phyloP scores from a whole-genome alignment of 2,113 vertebrate species.

The Eudorcas thomsonii region DNA sequence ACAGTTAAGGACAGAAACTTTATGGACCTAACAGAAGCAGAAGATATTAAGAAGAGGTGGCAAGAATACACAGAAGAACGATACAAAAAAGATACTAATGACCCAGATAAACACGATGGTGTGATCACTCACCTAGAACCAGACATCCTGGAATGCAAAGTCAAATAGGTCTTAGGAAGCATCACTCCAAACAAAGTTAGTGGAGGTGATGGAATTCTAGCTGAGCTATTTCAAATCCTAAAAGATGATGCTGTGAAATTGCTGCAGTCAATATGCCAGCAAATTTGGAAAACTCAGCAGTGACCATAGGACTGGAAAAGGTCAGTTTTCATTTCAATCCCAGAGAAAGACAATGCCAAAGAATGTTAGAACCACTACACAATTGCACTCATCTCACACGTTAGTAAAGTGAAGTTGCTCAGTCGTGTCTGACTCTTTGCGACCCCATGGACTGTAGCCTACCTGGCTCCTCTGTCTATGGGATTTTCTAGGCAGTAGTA shows the following conservation, averaged over 20 bases:
- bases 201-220: not conserved
- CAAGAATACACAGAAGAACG: not conserved
- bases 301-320: not conserved
- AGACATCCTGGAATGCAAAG: not conserved
- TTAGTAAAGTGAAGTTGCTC: not conserved
- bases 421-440: no score
- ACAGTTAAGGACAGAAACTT: not conserved
- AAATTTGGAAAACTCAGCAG: not conserved
- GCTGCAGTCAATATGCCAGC: not conserved
- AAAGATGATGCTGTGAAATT: not conserved
- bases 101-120: not conserved
- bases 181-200: not conserved
- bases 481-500: no score
- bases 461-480: no score
- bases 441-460: no score
- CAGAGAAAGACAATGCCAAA: not conserved
- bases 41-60: not conserved
- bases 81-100: not conserved
- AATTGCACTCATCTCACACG: not conserved
- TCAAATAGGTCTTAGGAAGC: not conserved
- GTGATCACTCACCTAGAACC: not conserved
- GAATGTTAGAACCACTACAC: not conserved
- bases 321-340: not conserved
- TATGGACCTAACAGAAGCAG: not conserved
- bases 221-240: not conserved